Percentiles rank a stretch among this genome's conserved stretches.
phyloP scores from a whole-genome alignment of 2,888 invertebrate species.

The Drosophila affinis region DNA sequence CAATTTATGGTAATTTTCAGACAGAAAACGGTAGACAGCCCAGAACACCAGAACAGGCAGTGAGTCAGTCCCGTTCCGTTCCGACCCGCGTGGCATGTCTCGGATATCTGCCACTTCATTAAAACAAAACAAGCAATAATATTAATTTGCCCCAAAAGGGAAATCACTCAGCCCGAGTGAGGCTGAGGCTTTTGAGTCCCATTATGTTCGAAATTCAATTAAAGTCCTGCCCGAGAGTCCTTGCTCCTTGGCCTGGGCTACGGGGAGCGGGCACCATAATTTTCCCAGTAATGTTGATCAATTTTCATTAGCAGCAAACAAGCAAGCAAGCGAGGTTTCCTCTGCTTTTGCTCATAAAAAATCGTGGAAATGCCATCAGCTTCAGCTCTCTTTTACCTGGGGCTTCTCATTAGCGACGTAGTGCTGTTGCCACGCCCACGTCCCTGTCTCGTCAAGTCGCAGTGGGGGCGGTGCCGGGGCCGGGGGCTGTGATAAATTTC shows the following conservation, averaged over 20 bases:
- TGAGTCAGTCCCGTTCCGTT: slow-evolving; percentile 13
- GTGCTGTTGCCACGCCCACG: slow-evolving; percentile 50
- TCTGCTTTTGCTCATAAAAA: not conserved
- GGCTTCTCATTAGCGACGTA: slow-evolving; percentile 56
- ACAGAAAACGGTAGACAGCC: slow-evolving; percentile 7
- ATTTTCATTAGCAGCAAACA: slow-evolving; percentile 63
- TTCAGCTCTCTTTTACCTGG: slow-evolving; percentile 16
- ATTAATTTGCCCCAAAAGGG: slow-evolving; percentile 39
- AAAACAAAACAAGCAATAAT: slow-evolving; percentile 42
- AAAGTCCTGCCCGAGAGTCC: slow-evolving; percentile 46
- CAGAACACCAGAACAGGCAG: not conserved
- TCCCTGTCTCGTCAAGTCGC: slow-evolving; percentile 24
- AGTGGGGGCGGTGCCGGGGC: slow-evolving; percentile 8
- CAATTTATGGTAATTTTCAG: slow-evolving; percentile 39
- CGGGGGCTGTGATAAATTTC: slow-evolving; percentile 61
- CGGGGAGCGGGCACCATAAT: slow-evolving; percentile 33
- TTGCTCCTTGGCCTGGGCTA: slow-evolving; percentile 12
- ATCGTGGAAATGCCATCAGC: slow-evolving; percentile 39
- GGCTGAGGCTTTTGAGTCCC: not conserved
- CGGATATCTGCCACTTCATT: slow-evolving; percentile 35
- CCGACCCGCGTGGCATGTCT: slow-evolving; percentile 9
- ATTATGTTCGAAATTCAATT: slow-evolving; percentile 48
- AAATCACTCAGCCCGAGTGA: slow-evolving; percentile 29
- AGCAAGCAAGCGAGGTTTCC: slow-evolving; percentile 19
- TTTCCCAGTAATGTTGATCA: slow-evolving; percentile 55